Percentiles rank a stretch among this genome's conserved stretches.
phyloP scores from a whole-genome alignment of 2,888 invertebrate genomes.

The Napeogenes inachia region DNA sequence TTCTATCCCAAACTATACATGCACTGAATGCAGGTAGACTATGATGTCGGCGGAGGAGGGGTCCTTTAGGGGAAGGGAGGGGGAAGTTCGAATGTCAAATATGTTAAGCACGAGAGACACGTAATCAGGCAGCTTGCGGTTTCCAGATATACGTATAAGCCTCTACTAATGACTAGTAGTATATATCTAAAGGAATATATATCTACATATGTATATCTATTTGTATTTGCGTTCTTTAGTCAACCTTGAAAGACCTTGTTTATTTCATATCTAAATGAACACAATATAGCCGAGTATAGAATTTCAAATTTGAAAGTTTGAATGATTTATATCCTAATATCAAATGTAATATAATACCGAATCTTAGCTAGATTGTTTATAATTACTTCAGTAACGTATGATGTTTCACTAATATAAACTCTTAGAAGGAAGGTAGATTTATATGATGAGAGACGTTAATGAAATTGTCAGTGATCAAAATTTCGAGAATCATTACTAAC shows the following conservation, averaged over 20 bases:
- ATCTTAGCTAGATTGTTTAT: too few relatives aligned
- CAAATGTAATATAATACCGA: too few relatives aligned
- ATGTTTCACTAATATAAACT: neutral
- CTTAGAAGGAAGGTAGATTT: neutral
- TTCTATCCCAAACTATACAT: neutral
- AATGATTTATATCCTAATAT: too few relatives aligned
- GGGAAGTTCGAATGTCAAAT: conserved; percentile 21
- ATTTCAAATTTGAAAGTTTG: too few relatives aligned
- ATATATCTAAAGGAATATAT: neutral
- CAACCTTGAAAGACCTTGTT: too few relatives aligned
- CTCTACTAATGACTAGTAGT: conserved; percentile 1
- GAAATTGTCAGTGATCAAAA: conserved; percentile 15
- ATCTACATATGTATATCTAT: neutral
- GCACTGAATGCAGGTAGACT: neutral
- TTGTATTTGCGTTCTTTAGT: neutral
- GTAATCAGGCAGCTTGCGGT: conserved; percentile 20
- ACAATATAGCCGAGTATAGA: too few relatives aligned
- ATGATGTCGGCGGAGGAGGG: neutral
- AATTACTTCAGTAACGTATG: too few relatives aligned
- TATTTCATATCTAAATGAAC: too few relatives aligned
- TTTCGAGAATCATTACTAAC: conserved; percentile 17
- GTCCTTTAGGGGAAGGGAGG: conserved; percentile 1
- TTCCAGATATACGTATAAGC: conserved; percentile 9
- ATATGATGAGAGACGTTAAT: conserved; percentile 13
- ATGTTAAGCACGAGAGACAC: conserved; percentile 24